phyloP scores from a whole-genome alignment of 2,888 invertebrate species.

The Erebia palarica region DNA sequence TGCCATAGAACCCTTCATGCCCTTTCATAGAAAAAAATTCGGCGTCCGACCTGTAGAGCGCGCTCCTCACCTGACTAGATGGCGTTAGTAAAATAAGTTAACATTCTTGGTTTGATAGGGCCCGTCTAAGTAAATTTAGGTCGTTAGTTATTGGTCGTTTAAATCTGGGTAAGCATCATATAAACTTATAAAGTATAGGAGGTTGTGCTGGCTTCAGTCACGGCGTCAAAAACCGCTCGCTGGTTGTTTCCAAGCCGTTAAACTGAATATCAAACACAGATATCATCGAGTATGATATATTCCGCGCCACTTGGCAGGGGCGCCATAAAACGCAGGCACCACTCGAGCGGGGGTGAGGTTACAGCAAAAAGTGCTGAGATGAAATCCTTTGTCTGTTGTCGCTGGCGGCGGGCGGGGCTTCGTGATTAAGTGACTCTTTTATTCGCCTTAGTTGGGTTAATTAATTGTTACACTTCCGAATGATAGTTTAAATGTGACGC shows the following conservation, averaged over 20 bases:
- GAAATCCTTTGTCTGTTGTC: neutral
- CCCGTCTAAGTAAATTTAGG: too few relatives aligned
- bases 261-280: constrained; percentile 57
- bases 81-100: too few relatives aligned
- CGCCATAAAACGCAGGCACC: constrained; percentile 55
- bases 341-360: constrained; percentile 38
- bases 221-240: neutral
- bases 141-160: neutral
- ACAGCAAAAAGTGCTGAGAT: constrained; percentile 10
- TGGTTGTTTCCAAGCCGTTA: constrained; percentile 53
- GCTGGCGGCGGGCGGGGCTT: constrained; percentile 5
- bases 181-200: neutral
- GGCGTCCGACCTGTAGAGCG: too few relatives aligned
- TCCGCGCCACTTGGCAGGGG: constrained; percentile 9
- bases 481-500: too few relatives aligned
- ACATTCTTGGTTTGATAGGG: too few relatives aligned
- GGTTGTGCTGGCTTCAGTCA: neutral
- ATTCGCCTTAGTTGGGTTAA: neutral
- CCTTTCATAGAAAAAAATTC: too few relatives aligned
- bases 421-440: neutral
- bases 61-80: too few relatives aligned
- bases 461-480: neutral
- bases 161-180: neutral
- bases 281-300: constrained; percentile 43
- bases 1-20: too few relatives aligned